Evolutionary conservation across 2,888 invertebrate genomes (phyloP), one percentile per base, ranked within the genome.

Genomic region (Monochamus alternatus): DNA sequence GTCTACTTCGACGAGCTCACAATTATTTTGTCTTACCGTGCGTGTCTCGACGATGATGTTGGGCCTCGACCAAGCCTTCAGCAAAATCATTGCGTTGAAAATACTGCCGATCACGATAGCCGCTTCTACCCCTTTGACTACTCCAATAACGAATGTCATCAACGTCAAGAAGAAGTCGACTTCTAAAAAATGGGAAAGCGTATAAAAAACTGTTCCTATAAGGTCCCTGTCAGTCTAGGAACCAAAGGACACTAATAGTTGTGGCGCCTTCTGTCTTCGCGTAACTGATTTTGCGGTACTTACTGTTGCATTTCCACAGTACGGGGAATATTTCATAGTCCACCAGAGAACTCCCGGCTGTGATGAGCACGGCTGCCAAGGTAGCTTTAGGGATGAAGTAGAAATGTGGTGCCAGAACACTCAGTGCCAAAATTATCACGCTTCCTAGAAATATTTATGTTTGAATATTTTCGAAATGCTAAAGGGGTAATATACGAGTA

Each of bases 271-370:
- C 3, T 31, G n/a, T 52, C 7, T 60, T 69, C 12, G 22, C 22
- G 22, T 0, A 22, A 22, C 14, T 22, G 60, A 60, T 43, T 60
- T 59, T 55, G 22, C n/a, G 10, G 59, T 62, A 83, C 90, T 89
- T 87, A 91, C 91, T 90, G 85, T 90, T 91, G 43, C 89, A 89
- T 82, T 86, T 89, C 92, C 92, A 92, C 62, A 92, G 86, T 3
- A 90, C 89, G 59, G 87, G 85, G 31, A 91, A 84, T 62, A 91
- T 90, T 81, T 90, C 86, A 78, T 89, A 90, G 80, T 92, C 92
- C 5, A 96, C 93, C 92, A 97, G 94, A 86, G 96, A 96, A 72
- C 96, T 88, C 10, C 98, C 97, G 7, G 98, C 97, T 81, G 94
- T 94, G 78, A 98, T 96, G 79, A 98, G 93, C 66, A 98, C 96